A percentile compares a stretch with the other conserved stretches of the same genome.
Evolutionary conservation across 2,797 vertebrate species (phyloP).

Genomic region (Pseudotriccus pelzelni): DNA sequence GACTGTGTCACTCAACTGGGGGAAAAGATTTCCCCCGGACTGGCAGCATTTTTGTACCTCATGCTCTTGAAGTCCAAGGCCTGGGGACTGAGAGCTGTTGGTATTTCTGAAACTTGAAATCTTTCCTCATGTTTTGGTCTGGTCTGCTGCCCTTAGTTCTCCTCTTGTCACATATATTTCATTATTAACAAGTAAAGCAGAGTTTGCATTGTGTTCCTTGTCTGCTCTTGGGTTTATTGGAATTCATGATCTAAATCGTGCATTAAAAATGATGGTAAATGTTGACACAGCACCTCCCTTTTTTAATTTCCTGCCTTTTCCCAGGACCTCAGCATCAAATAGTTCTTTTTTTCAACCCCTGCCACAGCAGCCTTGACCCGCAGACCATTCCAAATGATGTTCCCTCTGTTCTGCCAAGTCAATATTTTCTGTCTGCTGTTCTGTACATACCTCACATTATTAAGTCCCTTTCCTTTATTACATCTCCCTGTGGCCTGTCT

Average conservation of each 20-base stretch:
- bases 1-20: background rate
- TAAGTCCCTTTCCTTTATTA: background rate
- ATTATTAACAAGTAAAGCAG: background rate
- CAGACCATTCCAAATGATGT: background rate
- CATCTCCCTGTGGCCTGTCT: background rate
- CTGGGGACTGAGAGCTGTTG: background rate
- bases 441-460: background rate
- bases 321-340: background rate
- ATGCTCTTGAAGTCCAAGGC: background rate
- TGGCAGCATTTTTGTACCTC: background rate
- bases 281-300: background rate
- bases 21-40: background rate
- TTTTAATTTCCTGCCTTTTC: constrained; percentile 35
- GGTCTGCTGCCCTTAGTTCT: background rate
- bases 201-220: background rate
- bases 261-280: background rate
- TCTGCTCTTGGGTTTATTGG: background rate
- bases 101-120: background rate
- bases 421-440: background rate
- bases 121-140: background rate
- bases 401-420: background rate
- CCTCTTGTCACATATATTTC: background rate
- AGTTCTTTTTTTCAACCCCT: background rate
- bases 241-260: background rate
- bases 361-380: background rate